A percentile compares a stretch with the other conserved stretches of the same genome.
These are phyloP conservation scores for Pangasianodon hypophthalmus DNA, from an alignment of 2,113 vertebrate genomes.

Conservation along the genomic window DNA sequence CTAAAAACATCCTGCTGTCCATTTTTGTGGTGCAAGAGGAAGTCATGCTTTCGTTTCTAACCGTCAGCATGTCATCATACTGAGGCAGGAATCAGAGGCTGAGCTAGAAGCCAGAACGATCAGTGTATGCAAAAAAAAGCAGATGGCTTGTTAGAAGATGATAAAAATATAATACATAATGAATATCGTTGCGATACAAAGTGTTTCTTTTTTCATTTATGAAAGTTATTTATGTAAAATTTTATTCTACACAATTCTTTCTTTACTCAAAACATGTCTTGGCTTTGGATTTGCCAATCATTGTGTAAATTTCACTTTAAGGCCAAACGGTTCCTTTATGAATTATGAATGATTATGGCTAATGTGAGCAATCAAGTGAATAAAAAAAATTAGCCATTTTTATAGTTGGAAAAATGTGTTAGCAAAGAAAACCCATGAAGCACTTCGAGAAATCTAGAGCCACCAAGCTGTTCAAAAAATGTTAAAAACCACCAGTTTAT, in stretches of 20 bases:
- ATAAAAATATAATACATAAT: background rate
- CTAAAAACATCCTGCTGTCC: background rate
- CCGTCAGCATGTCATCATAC: background rate
- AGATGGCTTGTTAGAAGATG: background rate
- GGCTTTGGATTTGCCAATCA: background rate
- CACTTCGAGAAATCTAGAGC: background rate
- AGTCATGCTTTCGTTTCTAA: background rate
- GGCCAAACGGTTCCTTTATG: background rate
- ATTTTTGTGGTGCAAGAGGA: conserved; percentile 1
- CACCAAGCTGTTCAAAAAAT: background rate
- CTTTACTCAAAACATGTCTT: background rate
- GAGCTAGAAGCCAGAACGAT: background rate
- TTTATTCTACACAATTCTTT: background rate
- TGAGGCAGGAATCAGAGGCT: background rate
- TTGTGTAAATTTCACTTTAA: background rate
- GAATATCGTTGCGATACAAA: background rate
- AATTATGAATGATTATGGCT: background rate
- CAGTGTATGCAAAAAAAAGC: background rate
- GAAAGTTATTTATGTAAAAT: background rate
- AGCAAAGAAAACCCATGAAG: background rate
- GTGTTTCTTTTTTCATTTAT: background rate
- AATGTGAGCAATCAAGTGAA: background rate
- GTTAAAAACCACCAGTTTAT: background rate
- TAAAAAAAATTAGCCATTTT: background rate
- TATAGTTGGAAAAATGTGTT: background rate